Evolutionary conservation across 2,888 invertebrate genomes (phyloP), one percentile per base, ranked within the genome.

Genomic region (Vannuccia rotundouncinata): DNA sequence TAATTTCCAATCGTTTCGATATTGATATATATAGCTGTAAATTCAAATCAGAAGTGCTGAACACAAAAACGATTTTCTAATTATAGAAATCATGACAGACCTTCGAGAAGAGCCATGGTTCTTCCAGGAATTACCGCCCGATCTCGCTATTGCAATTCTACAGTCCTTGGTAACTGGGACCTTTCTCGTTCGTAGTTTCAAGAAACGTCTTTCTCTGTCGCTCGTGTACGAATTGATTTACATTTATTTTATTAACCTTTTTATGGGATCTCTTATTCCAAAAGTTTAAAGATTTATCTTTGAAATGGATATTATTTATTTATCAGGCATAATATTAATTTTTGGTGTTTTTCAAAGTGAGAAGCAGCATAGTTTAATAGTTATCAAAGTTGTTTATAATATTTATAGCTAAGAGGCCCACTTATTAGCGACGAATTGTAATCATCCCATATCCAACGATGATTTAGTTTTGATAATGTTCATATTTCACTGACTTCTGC

Each of bases 71-170:
- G n/a, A n/a, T n/a, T n/a, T n/a, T n/a, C n/a, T n/a, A n/a, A n/a
- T n/a, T n/a, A n/a, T n/a, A n/a, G n/a, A n/a, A n/a, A n/a, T n/a
- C n/a, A 78, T 78, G 78, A 22, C 17, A 0, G 78, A 78, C 77
- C 17, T 78, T 29, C 78, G 78, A 17, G 78, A 78, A 28, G 78
- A 78, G 78, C 29, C 77, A n/a, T 78, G 78, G 78, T 78, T 78
- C 77, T 78, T 77, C 59, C 78, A 78, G 77, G 78, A 78, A 28
- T 27, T 78, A 22, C 66, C 78, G 17, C 78, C 78, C 0, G 22
- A 17, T 27, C n/a, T 78, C 22, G 78, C 78, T 27, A 78, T 28
- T 27, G 78, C 78, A 0, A 17, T 78, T n/a, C 78, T 78, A n/a
- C 66, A 75, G 29, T 75, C 60, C 2, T 0, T 78, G 77, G 66